phyloP scores from a whole-genome alignment of 2,113 vertebrate genomes.

The Miniopterus natalensis region DNA sequence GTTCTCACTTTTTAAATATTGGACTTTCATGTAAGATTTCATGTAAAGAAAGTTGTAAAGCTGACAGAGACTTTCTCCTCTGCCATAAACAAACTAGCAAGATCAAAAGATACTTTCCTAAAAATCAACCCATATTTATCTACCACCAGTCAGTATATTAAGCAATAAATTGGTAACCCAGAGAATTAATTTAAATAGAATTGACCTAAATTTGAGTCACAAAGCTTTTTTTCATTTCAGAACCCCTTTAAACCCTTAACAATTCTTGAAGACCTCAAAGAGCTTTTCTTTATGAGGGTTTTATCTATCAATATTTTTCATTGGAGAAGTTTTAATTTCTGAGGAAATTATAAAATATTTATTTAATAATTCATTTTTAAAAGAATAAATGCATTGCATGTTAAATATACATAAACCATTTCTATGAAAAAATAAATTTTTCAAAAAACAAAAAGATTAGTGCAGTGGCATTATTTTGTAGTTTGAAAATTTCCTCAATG shows the following conservation, averaged over 20 bases:
- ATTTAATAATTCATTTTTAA: constrained; percentile 37
- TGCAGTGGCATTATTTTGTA: neutral
- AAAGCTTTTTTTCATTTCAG: neutral
- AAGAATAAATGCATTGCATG: neutral
- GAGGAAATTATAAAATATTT: neutral
- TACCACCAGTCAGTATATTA: neutral
- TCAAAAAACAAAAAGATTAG: neutral
- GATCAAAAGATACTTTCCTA: neutral
- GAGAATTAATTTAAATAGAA: neutral
- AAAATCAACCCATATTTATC: neutral
- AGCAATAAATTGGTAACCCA: neutral
- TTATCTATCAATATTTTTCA: neutral
- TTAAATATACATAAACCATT: neutral
- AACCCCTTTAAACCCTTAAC: neutral
- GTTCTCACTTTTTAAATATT: neutral
- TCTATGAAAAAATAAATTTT: constrained; percentile 19
- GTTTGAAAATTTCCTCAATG: neutral
- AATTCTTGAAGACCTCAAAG: neutral
- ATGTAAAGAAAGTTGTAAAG: constrained; percentile 18
- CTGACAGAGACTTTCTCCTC: neutral
- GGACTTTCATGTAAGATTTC: neutral
- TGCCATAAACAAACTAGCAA: neutral
- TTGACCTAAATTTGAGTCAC: neutral
- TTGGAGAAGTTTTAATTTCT: neutral
- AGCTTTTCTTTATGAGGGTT: neutral